Evolutionary conservation across 2,113 vertebrate genomes (phyloP), one percentile per base, ranked within the genome.

Genomic region (Marmota flaviventris): DNA sequence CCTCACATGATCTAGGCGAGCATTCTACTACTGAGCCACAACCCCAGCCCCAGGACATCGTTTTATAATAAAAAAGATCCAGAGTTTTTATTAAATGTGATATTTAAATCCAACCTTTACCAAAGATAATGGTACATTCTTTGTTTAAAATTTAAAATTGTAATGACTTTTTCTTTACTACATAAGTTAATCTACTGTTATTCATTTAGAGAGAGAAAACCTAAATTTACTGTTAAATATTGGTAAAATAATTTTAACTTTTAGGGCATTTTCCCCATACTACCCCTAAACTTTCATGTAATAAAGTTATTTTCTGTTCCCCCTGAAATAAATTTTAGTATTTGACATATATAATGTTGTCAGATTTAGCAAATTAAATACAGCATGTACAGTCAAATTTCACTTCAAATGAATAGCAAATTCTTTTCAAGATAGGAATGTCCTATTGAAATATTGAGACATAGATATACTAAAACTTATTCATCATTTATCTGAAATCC

Each of bases 401-500:
- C 34, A 91, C 56, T 91, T 94, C 48, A 83, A 39, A 76, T 53
- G 58, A 88, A 63, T 13, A 29, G 4, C 58, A 53, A 56, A n/a
- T 63, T 76, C 58, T 34, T 78, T 69, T 88, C 32, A 70, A 6
- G 58, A 20, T 73, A 72, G 82, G 0, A 51, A 85, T 84, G 5
- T 56, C 13, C 10, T 16, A 45, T 56, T 45, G 51, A 11, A 90
- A 81, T 79, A 53, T 53, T 89, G 24, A 17, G 45, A 76, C 13
- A 70, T 22, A 58, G 3, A 45, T 88, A 72, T 45, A 39, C 13
- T 58, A 90, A 82, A 86, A 73, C 89, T 70, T 76, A 91, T 61
- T 81, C 69, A 93, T 67, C 4, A 61, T 82, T 96, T 77, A 67
- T 29, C 20, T 69, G 58, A 93, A 93, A 88, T 75, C 93, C 70